Percentiles rank a stretch among this genome's conserved stretches.
Conservation (phyloP, 2,888 invertebrate species). For the Mesorhabditis spiculigera region DNA sequence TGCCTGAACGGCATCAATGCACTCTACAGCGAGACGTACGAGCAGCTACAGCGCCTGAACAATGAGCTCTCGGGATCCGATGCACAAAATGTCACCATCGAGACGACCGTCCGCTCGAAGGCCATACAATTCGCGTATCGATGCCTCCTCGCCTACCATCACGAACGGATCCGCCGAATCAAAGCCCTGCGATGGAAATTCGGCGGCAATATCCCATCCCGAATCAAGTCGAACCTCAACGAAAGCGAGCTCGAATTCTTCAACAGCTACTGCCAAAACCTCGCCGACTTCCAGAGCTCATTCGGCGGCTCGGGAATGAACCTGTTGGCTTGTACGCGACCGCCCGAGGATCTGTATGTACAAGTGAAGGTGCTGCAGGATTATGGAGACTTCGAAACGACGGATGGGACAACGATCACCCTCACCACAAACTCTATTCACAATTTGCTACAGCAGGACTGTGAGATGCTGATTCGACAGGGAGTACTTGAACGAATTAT, state of each 20-base stretch:
- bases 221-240: constrained; percentile 68
- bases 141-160: constrained; percentile 72
- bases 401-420: constrained; percentile 83
- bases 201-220: constrained; percentile 84
- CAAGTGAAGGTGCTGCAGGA: constrained; percentile 74
- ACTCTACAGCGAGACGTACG: background rate
- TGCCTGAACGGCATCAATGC: background rate
- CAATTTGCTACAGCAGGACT: constrained; percentile 45
- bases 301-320: constrained; percentile 23
- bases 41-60: background rate
- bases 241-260: constrained; percentile 72
- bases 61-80: background rate
- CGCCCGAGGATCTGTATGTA: constrained; percentile 61
- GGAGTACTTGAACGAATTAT: constrained; percentile 36
- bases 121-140: constrained; percentile 58
- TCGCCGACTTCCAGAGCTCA: constrained; percentile 22
- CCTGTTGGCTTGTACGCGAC: constrained; percentile 66
- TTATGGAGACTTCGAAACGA: constrained; percentile 88
- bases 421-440: constrained; percentile 81
- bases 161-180: constrained; percentile 77
- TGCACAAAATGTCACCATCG: background rate
- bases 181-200: constrained; percentile 90
- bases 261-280: constrained; percentile 71
- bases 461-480: constrained; percentile 50
- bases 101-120: background rate